A percentile compares a stretch with the other conserved stretches of the same genome.
phyloP scores from a whole-genome alignment of 30 jellyfish, hydroid and myxozoan genomes.

The Sanderia malayensis region DNA sequence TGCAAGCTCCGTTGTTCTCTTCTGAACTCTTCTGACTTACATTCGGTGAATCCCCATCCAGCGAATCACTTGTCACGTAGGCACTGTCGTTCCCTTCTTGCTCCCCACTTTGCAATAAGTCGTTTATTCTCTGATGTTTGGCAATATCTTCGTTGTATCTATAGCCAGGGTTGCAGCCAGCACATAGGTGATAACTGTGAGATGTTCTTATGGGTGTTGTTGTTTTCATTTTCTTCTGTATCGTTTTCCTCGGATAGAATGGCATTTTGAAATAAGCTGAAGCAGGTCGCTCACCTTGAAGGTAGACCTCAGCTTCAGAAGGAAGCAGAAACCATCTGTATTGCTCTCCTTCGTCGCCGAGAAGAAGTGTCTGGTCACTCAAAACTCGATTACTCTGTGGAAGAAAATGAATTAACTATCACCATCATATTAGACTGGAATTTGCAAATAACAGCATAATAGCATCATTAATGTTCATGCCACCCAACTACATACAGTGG shows the following conservation, averaged over 20 bases:
- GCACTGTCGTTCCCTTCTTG: background rate
- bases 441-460: too few species aligned
- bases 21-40: background rate
- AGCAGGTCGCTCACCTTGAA: conserved; percentile 33
- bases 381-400: conserved; percentile 37
- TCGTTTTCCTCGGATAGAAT: conserved; percentile 67
- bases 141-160: background rate
- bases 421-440: too few species aligned
- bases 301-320: conserved; percentile 66
- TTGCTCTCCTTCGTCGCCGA: conserved; percentile 78
- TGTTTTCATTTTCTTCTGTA: conserved; percentile 30
- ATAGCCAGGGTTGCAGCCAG: conserved; percentile 25
- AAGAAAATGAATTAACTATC: background rate
- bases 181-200: conserved; percentile 38
- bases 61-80: background rate
- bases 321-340: conserved; percentile 87
- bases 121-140: background rate
- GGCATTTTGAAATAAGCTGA: conserved; percentile 51
- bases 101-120: background rate
- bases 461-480: too few species aligned
- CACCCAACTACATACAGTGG: too few species aligned
- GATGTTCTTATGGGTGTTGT: conserved; percentile 30
- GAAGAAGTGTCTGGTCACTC: conserved; percentile 65
- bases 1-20: background rate
- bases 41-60: background rate